Evolutionary conservation across 2,797 vertebrate species (phyloP).

Genomic region (Fistularia tabacaria): DNA sequence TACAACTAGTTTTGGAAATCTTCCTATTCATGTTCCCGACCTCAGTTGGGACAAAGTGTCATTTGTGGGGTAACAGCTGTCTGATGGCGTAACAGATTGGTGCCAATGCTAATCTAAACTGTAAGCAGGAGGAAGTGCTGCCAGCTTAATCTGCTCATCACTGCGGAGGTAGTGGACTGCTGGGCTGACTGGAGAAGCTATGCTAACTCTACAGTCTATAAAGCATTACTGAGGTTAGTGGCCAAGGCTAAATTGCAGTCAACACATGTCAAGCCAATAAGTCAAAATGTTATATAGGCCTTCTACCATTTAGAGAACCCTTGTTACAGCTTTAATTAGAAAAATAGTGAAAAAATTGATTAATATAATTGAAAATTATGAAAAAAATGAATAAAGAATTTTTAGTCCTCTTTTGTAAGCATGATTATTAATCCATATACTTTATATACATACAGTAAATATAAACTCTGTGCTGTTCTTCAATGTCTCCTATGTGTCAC

Average conservation of each 20-base stretch:
- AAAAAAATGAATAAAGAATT: too few relatives aligned
- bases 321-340: slow-evolving; percentile 38
- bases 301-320: slow-evolving; percentile 27
- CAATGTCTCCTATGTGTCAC: too few relatives aligned
- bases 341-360: slow-evolving; percentile 15
- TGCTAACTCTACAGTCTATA: slow-evolving; percentile 7
- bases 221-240: too few relatives aligned
- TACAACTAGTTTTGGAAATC: slow-evolving; percentile 18
- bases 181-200: slow-evolving; percentile 13
- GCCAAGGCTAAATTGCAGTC: slow-evolving; percentile 18
- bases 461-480: too few relatives aligned
- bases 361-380: too few relatives aligned
- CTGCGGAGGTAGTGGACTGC: slow-evolving; percentile 11
- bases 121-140: slow-evolving; percentile 65
- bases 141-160: slow-evolving; percentile 75
- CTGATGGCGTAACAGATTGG: slow-evolving; percentile 59
- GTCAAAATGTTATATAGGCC: slow-evolving; percentile 59
- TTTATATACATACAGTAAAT: too few relatives aligned
- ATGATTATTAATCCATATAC: too few relatives aligned
- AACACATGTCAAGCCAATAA: slow-evolving; percentile 32
- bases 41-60: slow-evolving; percentile 45
- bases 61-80: slow-evolving; percentile 66
- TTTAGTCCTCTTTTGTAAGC: too few relatives aligned
- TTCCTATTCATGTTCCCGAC: slow-evolving; percentile 5
- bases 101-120: slow-evolving; percentile 69